phyloP scores from a whole-genome alignment of 1,140 invertebrate genomes.

The Atta cephalotes region DNA sequence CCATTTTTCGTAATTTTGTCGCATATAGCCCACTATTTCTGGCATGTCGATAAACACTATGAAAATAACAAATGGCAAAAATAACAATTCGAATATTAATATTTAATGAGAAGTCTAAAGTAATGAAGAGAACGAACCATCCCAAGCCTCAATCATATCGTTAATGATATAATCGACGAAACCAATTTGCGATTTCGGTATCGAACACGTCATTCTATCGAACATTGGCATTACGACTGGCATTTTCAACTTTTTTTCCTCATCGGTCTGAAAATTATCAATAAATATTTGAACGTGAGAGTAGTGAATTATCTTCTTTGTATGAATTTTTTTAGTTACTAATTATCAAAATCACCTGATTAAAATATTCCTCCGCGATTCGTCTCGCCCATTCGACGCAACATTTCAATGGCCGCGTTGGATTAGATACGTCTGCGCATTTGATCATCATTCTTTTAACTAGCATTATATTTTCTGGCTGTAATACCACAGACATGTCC shows the following conservation, averaged over 20 bases:
- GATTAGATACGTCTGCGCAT: conserved; percentile 98
- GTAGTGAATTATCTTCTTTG: neutral
- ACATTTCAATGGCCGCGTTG: conserved; percentile 92
- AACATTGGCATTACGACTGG: conserved; percentile 99
- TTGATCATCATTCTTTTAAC: conserved; percentile 98
- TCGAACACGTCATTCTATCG: conserved; percentile 96
- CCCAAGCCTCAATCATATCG: conserved; percentile 99
- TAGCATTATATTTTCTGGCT: conserved; percentile 93
- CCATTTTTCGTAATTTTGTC: conserved; percentile 96
- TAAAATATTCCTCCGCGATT: conserved; percentile 97
- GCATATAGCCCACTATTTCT: conserved; percentile 93
- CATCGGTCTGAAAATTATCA: conserved; percentile 92
- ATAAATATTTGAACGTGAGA: neutral
- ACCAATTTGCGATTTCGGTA: conserved; percentile 98
- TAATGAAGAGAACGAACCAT: conserved; percentile 88
- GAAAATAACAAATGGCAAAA: conserved; percentile 77
- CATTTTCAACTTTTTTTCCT: conserved; percentile 94
- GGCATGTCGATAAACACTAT: conserved; percentile 97
- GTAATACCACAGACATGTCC: conserved; percentile 87
- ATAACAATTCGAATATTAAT: neutral
- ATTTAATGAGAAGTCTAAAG: neutral
- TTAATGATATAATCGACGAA: conserved; percentile 99
- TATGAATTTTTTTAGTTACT: neutral
- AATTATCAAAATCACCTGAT: conserved; percentile 87
- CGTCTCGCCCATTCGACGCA: conserved; percentile 97